A percentile compares a stretch with the other conserved stretches of the same genome.
These are phyloP conservation scores for Thera britannica DNA, from an alignment of 2,888 invertebrate genomes.

Conservation along the genomic window DNA sequence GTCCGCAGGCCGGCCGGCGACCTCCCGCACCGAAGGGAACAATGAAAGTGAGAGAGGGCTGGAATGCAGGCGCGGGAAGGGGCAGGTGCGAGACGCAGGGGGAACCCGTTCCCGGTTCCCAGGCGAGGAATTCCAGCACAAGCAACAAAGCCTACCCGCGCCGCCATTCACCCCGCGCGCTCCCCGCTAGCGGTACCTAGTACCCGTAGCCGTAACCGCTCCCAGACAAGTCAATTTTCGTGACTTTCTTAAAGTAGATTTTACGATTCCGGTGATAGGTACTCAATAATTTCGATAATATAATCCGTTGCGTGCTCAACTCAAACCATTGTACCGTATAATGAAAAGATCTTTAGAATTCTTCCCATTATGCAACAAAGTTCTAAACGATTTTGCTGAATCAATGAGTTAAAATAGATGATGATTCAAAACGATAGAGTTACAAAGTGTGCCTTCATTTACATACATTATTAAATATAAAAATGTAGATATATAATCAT, in stretches of 20 bases:
- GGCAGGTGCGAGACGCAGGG: constrained; percentile 55
- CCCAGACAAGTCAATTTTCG: constrained; percentile 74
- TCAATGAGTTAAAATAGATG: background rate
- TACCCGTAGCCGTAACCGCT: constrained; percentile 65
- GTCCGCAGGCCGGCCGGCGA: constrained; percentile 72
- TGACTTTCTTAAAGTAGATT: constrained; percentile 72
- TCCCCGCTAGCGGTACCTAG: constrained; percentile 48
- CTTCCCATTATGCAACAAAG: constrained; percentile 34
- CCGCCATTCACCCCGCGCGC: constrained; percentile 79
- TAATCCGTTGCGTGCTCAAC: constrained; percentile 56
- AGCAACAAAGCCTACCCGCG: constrained; percentile 82
- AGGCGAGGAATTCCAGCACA: constrained; percentile 83
- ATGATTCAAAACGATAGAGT: background rate
- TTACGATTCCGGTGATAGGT: constrained; percentile 59
- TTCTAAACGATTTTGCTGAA: background rate
- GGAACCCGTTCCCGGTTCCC: constrained; percentile 77
- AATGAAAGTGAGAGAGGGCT: constrained; percentile 84
- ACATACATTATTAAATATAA: constrained; percentile 16
- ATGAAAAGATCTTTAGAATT: constrained; percentile 48
- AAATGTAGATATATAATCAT: constrained; percentile 40
- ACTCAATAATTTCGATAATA: constrained; percentile 60
- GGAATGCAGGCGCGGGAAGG: constrained; percentile 73
- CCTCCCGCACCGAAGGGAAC: constrained; percentile 82
- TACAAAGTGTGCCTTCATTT: constrained; percentile 11
- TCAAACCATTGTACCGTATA: constrained; percentile 44